These are phyloP conservation scores for Saxidomus purpurata DNA, from an alignment of 1,140 invertebrate species.

Conservation along the genomic window DNA sequence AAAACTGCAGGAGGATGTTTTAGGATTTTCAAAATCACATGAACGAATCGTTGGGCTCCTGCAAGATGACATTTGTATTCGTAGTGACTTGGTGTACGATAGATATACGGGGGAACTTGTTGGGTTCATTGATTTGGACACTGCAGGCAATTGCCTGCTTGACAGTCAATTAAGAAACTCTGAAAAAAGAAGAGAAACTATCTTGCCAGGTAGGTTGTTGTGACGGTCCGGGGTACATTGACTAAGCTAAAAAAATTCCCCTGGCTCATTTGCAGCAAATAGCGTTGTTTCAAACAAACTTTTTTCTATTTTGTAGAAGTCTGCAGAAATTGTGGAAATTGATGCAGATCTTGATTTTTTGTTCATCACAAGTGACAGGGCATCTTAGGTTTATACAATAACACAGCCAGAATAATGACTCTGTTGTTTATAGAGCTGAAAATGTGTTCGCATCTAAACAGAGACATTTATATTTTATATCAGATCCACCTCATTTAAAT, in stretches of 20 bases:
- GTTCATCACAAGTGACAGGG: conserved; percentile 62
- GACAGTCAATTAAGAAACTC: neutral
- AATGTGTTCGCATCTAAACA: neutral
- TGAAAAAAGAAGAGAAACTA: neutral
- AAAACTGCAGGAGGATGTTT: neutral
- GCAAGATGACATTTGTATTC: conserved; percentile 28
- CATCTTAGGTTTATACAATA: conserved; percentile 44
- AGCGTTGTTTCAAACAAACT: conserved; percentile 23
- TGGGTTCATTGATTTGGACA: conserved; percentile 15
- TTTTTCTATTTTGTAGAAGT: conserved; percentile 47
- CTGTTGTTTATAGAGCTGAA: neutral
- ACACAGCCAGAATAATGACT: neutral
- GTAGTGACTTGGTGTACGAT: conserved; percentile 21
- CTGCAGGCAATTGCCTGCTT: neutral
- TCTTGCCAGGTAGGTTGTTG: conserved; percentile 19
- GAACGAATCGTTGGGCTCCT: conserved; percentile 4
- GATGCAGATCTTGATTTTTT: neutral
- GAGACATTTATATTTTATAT: conserved; percentile 40
- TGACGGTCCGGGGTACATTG: conserved; percentile 53
- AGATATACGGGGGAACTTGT: conserved; percentile 5
- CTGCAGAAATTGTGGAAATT: conserved; percentile 22
- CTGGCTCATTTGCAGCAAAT: neutral
- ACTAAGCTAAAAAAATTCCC: neutral
- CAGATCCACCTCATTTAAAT: conserved; percentile 65
- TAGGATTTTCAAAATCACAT: neutral